phyloP scores from a whole-genome alignment of 2,888 invertebrate genomes.

The Conomelus anceps region DNA sequence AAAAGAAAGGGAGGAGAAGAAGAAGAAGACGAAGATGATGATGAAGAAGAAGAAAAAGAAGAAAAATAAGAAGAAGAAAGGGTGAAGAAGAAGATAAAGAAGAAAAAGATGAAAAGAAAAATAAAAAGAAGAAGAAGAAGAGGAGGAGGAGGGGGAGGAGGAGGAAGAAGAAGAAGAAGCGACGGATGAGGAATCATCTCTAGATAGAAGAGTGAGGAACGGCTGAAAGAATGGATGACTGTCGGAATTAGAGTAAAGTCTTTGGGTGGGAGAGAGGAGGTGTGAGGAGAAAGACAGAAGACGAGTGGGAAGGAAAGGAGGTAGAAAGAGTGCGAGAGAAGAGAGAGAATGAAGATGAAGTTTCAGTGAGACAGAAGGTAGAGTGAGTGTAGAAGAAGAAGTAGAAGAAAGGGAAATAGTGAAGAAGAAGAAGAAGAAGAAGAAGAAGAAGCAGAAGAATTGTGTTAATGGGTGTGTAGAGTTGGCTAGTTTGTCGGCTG shows the following conservation, averaged over 20 bases:
- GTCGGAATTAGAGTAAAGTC: no score
- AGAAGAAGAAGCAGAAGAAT: no score
- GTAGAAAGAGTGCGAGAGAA: neutral
- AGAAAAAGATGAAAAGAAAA: neutral
- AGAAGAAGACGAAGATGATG: neutral
- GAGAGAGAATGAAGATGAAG: no score
- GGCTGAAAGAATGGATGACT: no score
- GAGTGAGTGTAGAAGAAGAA: neutral
- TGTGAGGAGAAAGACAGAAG: no score
- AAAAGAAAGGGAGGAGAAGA: neutral
- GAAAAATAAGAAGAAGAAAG: no score
- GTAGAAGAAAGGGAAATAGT: neutral
- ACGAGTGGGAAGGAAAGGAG: neutral
- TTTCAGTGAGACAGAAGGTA: no score
- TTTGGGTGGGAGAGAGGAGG: neutral
- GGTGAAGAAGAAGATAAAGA: neutral
- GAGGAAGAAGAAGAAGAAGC: neutral
- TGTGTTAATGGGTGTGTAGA: slow-evolving; percentile 7
- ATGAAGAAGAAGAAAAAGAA: neutral
- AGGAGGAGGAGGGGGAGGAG: neutral
- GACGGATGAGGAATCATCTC: neutral
- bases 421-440: neutral
- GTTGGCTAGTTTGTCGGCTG: slow-evolving; percentile 3
- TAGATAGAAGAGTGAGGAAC: no score
- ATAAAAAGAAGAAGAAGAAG: neutral